Conservation (phyloP, 2,113 vertebrate genomes). For the Cricetomys ansorgei region DNA sequence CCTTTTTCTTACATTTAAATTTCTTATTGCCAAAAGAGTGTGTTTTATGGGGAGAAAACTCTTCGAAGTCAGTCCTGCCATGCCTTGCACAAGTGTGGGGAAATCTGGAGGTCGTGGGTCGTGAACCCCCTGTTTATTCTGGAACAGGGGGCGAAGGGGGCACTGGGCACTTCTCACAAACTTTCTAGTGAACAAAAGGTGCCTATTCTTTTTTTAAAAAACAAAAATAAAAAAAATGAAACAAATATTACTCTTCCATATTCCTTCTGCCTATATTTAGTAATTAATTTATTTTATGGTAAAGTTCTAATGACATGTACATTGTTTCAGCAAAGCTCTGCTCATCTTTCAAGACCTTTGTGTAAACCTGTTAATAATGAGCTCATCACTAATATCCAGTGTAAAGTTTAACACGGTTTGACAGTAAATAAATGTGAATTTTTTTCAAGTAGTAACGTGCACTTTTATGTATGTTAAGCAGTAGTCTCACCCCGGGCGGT, state of each 20-base stretch:
- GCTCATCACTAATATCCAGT: constrained; percentile 98
- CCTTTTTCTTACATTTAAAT: constrained; percentile 85
- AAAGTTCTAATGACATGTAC: constrained; percentile 92
- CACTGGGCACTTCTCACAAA: constrained; percentile 88
- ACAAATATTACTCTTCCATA: constrained; percentile 90
- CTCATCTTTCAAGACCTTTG: constrained; percentile 93
- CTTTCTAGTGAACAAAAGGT: constrained; percentile 90
- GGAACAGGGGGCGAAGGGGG: constrained; percentile 83
- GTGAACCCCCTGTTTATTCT: constrained; percentile 88
- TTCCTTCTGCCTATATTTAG: constrained; percentile 95
- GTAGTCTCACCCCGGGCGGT: constrained; percentile 66
- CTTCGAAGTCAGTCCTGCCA: constrained; percentile 86
- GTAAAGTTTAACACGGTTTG: constrained; percentile 99
- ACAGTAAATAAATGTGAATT: constrained; percentile 99
- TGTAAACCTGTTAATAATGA: constrained; percentile 98
- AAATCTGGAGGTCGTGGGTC: constrained; percentile 84
- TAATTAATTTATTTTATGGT: constrained; percentile 99
- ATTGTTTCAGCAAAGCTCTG: constrained; percentile 95
- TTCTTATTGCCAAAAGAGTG: constrained; percentile 88
- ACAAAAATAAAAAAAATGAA: constrained; percentile 82
- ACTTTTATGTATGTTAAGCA: constrained; percentile 84
- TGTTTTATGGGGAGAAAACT: constrained; percentile 79
- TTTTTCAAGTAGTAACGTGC: constrained; percentile 94
- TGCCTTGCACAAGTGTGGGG: constrained; percentile 88
- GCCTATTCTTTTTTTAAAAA: constrained; percentile 89